Base-by-base conservation (phyloP, 2,888 invertebrate species). In the Sipha maydis region DNA sequence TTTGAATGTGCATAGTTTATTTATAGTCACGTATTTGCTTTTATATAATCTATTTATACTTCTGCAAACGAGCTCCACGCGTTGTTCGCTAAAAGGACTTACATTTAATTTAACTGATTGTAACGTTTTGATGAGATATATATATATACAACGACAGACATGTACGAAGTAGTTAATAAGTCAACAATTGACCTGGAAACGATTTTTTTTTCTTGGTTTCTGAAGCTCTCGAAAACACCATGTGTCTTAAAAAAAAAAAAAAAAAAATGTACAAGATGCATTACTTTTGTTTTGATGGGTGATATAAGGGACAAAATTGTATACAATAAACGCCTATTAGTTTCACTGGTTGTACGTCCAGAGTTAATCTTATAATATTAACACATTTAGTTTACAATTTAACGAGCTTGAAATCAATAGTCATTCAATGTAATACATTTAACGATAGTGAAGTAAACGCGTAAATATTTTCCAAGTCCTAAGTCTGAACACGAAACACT, bases 51-150 rank as follows among this genome's bases (percentile, higher is more conserved):
- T 34, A 41, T 38, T 38, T 67, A 5, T 61, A 54, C 1, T 71
- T 7, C 25, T 71, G 21, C 31, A 48, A 28, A 25, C n/a, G 25
- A 8, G 31, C 7, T 48, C 21, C 4, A 5, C 19, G 25, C 14
- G 71, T 31, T n/a, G 71, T 82, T 71, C 31, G 21, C 19, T 8
- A 7, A 56, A 75, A 54, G 38, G 38, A 84, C 61, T 84, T 61
- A 61, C 75, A 61, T 76, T 84, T 84, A 38, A 84, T 76, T 76
- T 38, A 84, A 54, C 14, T 38, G 28, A 75, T 76, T 67, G 76
- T 41, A 41, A 61, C 21, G 61, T 76, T 34, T 84, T 61, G 75
- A 76, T 28, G 38, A 75, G 19, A 34, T 25, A 25, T 3, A 1
- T 17, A 34, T 19, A 11, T 0, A 1, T 34, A 61, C 34, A 2